Percentiles rank a stretch among this genome's conserved stretches.
These are phyloP conservation scores for Tribolium freemani DNA, from an alignment of 2,888 invertebrate genomes.

Conservation along the genomic window DNA sequence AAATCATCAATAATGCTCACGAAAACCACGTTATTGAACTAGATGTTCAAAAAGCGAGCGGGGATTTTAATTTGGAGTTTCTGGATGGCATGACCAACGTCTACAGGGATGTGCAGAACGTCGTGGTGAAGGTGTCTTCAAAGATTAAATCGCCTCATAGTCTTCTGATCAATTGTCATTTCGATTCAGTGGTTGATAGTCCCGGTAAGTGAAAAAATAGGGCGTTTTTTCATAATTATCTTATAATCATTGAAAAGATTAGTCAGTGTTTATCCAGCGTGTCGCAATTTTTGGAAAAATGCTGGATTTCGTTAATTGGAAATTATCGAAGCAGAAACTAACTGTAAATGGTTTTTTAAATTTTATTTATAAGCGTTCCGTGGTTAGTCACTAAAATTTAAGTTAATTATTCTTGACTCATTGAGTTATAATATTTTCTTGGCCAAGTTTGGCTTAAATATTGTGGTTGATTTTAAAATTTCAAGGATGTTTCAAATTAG, in stretches of 20 bases:
- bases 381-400: neutral
- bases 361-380: too few relatives aligned
- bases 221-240: neutral
- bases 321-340: too few relatives aligned
- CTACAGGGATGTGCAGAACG: constrained; percentile 78
- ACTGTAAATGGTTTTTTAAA: too few relatives aligned
- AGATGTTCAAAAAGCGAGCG: constrained; percentile 76
- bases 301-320: too few relatives aligned
- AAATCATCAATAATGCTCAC: constrained; percentile 68
- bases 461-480: neutral
- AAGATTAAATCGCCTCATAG: constrained; percentile 70
- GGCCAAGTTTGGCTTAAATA: neutral
- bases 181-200: constrained; percentile 80
- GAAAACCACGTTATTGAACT: constrained; percentile 69
- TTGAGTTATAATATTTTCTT: neutral
- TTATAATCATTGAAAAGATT: neutral
- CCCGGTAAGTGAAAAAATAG: constrained; percentile 71
- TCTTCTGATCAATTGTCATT: constrained; percentile 83
- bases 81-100: constrained; percentile 81
- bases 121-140: constrained; percentile 77
- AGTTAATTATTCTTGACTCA: neutral
- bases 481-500: neutral
- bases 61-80: constrained; percentile 79
- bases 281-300: too few relatives aligned
- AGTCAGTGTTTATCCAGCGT: neutral